A percentile compares a stretch with the other conserved stretches of the same genome.
These are phyloP conservation scores for Coecobrya sp. DNA, from an alignment of 2,888 invertebrate genomes.

Conservation along the genomic window DNA sequence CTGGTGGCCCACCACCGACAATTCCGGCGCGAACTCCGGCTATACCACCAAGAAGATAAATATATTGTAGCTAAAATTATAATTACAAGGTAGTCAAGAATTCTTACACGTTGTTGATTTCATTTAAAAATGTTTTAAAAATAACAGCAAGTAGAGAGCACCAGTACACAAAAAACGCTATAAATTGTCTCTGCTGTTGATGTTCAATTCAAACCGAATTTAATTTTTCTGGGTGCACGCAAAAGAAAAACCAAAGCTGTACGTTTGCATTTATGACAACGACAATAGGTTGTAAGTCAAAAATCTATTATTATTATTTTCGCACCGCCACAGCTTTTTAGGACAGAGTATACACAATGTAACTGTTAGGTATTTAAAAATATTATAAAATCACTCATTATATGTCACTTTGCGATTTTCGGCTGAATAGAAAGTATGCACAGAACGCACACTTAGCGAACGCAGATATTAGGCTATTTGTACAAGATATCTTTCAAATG, in stretches of 20 bases:
- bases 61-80: neutral
- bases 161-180: neutral
- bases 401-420: neutral
- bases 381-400: neutral
- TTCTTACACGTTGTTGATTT: neutral
- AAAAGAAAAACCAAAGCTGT: neutral
- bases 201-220: slow-evolving; percentile 33
- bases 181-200: neutral
- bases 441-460: too few species aligned
- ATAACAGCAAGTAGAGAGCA: neutral
- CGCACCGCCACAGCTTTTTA: neutral
- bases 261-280: neutral
- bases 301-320: neutral
- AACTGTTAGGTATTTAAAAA: neutral
- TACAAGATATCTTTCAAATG: neutral
- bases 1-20: slow-evolving; percentile 89
- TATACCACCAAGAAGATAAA: slow-evolving; percentile 84
- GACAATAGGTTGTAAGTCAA: neutral
- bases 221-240: neutral
- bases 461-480: neutral
- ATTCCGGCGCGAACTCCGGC: slow-evolving; percentile 88
- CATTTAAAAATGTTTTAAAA: neutral
- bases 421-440: neutral
- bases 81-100: neutral
- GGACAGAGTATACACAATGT: neutral